A percentile compares a stretch with the other conserved stretches of the same genome.
These are phyloP conservation scores for Hypotaenidia okinawae DNA, from an alignment of 2,797 vertebrate species.

Conservation along the genomic window DNA sequence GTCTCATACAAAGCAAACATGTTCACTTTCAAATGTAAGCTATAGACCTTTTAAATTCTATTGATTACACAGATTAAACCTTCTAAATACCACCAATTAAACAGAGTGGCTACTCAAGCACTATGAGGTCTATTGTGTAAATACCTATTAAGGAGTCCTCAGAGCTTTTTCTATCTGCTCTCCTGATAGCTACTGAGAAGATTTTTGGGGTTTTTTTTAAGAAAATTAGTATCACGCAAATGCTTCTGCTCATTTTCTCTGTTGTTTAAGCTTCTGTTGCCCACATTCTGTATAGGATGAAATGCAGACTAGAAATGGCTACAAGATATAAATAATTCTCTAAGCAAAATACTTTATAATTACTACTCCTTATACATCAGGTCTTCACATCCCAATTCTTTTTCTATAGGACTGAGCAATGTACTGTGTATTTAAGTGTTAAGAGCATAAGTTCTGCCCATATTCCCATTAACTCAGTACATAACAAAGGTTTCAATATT, in stretches of 20 bases:
- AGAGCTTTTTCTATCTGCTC: not conserved
- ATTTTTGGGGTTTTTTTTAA: not conserved
- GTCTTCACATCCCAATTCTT: not conserved
- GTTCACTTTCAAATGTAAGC: not conserved
- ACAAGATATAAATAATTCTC: not conserved
- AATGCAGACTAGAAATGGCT: not conserved
- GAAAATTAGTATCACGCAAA: not conserved
- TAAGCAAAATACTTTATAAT: not conserved
- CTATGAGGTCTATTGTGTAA: not conserved
- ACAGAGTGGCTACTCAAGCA: not conserved
- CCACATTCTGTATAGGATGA: not conserved
- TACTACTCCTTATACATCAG: not conserved
- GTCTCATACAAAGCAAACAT: not conserved
- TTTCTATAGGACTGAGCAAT: not conserved
- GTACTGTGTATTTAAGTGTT: not conserved
- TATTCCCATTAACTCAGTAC: not conserved
- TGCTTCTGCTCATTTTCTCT: not conserved
- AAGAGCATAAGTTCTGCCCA: not conserved
- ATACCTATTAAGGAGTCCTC: not conserved
- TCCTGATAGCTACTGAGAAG: not conserved
- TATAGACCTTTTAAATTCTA: not conserved
- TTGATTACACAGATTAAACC: not conserved
- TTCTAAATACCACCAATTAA: conserved; percentile 8
- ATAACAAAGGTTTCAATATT: not conserved
- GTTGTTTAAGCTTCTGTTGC: not conserved